A percentile compares a stretch with the other conserved stretches of the same genome.
Evolutionary conservation across 1,140 invertebrate species (phyloP).

Genomic region (Dendroctonus valens): DNA sequence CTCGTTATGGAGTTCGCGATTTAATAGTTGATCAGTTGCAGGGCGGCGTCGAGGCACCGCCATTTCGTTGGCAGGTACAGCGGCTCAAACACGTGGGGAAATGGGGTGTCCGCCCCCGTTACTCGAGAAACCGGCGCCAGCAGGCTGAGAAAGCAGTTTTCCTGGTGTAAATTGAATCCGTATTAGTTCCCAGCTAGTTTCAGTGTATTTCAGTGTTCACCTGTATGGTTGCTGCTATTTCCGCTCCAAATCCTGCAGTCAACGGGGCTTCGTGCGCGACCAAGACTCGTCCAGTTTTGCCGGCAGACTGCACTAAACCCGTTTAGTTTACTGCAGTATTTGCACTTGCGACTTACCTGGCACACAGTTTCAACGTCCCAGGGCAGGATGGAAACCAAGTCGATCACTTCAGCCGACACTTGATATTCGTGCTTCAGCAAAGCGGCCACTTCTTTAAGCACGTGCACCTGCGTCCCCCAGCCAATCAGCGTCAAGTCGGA

Average conservation of each 20-base stretch:
- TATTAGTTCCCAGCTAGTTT: neutral
- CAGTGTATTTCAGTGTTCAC: constrained; percentile 52
- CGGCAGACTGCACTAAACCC: constrained; percentile 75
- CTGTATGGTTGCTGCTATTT: constrained; percentile 92
- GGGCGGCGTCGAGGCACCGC: constrained; percentile 82
- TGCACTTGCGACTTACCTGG: constrained; percentile 62
- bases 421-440: constrained; percentile 78
- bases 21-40: constrained; percentile 73
- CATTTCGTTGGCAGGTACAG: constrained; percentile 96
- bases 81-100: constrained; percentile 93
- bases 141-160: constrained; percentile 91
- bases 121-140: constrained; percentile 91
- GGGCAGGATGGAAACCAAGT: constrained; percentile 91
- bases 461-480: constrained; percentile 97
- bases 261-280: constrained; percentile 96
- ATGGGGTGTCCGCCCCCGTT: constrained; percentile 97
- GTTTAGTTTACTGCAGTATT: neutral
- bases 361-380: constrained; percentile 92
- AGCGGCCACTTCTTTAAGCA: constrained; percentile 86
- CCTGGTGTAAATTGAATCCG: constrained; percentile 54
- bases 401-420: constrained; percentile 92
- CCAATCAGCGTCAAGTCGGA: constrained; percentile 87
- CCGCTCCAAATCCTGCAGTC: constrained; percentile 94
- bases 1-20: too few relatives aligned
- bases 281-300: constrained; percentile 89